Evolutionary conservation across 2,888 invertebrate species (phyloP), one percentile per base, ranked within the genome.

Genomic region (Rhopalosiphum nymphaeae): DNA sequence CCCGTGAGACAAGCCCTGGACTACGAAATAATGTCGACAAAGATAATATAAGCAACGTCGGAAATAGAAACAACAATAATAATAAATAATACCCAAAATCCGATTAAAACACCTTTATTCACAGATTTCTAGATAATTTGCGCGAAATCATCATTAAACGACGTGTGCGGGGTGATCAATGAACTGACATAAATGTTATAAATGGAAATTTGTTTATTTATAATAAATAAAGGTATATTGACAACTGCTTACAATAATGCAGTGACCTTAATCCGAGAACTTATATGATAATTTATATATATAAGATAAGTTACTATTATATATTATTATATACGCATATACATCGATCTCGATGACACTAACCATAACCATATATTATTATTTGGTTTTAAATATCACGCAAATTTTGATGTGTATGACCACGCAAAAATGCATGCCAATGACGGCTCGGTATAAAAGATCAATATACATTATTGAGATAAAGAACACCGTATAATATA

Each of bases 251-350:
- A 44, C 29, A 86, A 88, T 42, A 56, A 53, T 29, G 25, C 53
- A 25, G 29, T 93, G 92, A 78, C 92, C 92, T 89, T 89, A 89
- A 89, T 93, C 44, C 3, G 26, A 16, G 9, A 78, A 36, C 9
- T 44, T 29, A n/a, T 21, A 67, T 29, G 36, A 7, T 7, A 36
- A 36, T 85, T 56, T 21, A 21, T 78, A 21, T 78, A 78, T 78
- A 21, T 78, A 36, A 11, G n/a, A 56, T 44, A 16, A n/a, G 44
- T 44, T n/a, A 56, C 25, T n/a, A 1, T 53, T 49, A 36, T 46
- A 25, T 84, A 36, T 21, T 29, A 67, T 29, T 78, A 78, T 78
- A 78, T 36, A 25, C 7, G 21, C 1, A 78, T 11, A 42, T 11
- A 61, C 29, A 25, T 46, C 3, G n/a, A 46, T 86, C 36, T 29